Evolutionary conservation across 2,797 vertebrate genomes (phyloP), one percentile per base, ranked within the genome.

Genomic region (Fratercula arctica): DNA sequence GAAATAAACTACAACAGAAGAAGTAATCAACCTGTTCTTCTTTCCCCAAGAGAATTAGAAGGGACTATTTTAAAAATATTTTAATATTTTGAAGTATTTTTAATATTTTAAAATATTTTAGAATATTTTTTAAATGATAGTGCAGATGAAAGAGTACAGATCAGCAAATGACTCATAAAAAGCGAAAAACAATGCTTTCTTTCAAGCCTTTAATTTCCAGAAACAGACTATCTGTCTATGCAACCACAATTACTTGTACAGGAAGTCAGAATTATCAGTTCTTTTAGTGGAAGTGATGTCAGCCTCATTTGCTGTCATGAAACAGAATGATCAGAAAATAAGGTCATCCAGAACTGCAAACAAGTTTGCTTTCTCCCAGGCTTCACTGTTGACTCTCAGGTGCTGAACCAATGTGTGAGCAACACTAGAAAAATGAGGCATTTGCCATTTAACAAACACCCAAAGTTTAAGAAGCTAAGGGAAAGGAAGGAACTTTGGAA

Each of bases 321-420:
- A 92, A 89, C 11, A 56, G 45, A 70, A 85, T 53, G 23, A 84
- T n/a, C 41, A 69, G 66, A 87, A 90, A 82, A 92, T 41, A 85
- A 95, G 56, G 14, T 91, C 85, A 90, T 64, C 24, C 29, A 83
- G 45, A 92, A 96, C 93, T 79, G 80, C 95, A 92, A 95, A 95
- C 41, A 97, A 96, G 91, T 95, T 96, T 93, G 16, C 56, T 95
- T 96, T 97, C 72, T 95, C 92, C 96, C 79, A 46, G 12, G 2
- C 59, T 97, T 85, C 23, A 3, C 16, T 83, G 54, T 93, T 91
- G 54, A 68, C 28, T 75, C 84, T 84, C 86, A 87, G 31, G 48
- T 94, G 61, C 56, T 94, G 95, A 96, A 93, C 85, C 24, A 87
- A 54, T 86, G 54, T 59, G 26, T 66, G 80, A 94, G 25, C 35